Evolutionary conservation across 2,797 vertebrate genomes (phyloP).

Genomic region (Malacoctenus gilli): DNA sequence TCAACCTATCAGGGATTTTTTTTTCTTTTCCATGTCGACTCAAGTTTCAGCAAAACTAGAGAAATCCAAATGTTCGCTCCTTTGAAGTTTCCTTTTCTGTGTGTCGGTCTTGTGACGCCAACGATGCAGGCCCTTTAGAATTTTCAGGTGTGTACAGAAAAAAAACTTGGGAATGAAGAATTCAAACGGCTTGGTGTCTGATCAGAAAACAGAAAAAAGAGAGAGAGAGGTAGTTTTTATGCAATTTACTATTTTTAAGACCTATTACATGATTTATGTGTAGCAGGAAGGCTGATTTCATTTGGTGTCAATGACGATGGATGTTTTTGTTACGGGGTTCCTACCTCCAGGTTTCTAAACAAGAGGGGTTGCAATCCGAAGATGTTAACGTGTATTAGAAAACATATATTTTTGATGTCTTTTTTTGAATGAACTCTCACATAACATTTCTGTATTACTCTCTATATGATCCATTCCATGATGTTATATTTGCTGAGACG

Average conservation of each 20-base stretch:
- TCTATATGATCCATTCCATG: conserved; percentile 57
- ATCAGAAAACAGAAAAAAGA: conserved; percentile 41
- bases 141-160: conserved; percentile 77
- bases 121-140: conserved; percentile 60
- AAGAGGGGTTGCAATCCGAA: conserved; percentile 39
- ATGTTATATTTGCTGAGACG: conserved; percentile 53
- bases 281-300: conserved; percentile 59
- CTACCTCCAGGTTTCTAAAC: conserved; percentile 63
- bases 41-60: conserved; percentile 46
- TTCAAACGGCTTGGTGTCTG: conserved; percentile 45
- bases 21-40: conserved; percentile 55
- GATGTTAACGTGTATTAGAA: conserved; percentile 64
- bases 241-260: conserved; percentile 77
- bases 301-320: conserved; percentile 50
- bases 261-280: conserved; percentile 63
- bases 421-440: conserved; percentile 65
- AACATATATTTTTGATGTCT: conserved; percentile 78
- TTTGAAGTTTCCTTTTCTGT: conserved; percentile 42
- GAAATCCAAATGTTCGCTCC: conserved; percentile 60
- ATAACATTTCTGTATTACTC: conserved; percentile 58
- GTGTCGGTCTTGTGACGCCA: conserved; percentile 41
- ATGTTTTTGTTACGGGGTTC: conserved; percentile 65
- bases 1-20: conserved; percentile 71
- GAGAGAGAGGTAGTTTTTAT: conserved; percentile 72
- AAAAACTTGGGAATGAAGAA: conserved; percentile 38